phyloP scores from a whole-genome alignment of 2,113 vertebrate genomes.

The Parotia lawesii region DNA sequence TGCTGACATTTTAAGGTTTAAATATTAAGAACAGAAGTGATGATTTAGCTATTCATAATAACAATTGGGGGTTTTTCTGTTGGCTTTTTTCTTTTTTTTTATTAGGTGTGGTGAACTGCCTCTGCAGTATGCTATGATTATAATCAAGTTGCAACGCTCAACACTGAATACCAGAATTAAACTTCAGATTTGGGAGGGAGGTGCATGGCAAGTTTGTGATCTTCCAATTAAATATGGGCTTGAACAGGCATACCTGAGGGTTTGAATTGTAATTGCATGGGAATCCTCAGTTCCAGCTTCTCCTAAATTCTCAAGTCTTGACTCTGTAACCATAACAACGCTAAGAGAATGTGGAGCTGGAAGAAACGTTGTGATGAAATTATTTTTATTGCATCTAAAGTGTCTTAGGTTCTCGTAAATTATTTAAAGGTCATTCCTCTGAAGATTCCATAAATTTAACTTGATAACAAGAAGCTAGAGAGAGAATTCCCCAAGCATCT shows the following conservation, averaged over 20 bases:
- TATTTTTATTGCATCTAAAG: conserved; percentile 31
- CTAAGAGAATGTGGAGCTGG: neutral
- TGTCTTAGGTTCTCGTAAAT: conserved; percentile 22
- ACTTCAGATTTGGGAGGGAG: neutral
- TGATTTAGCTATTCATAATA: neutral
- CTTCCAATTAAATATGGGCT: neutral
- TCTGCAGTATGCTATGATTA: neutral
- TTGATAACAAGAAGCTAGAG: conserved; percentile 3
- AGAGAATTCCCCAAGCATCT: neutral
- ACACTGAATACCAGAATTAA: neutral
- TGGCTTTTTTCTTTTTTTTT: neutral
- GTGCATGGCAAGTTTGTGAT: neutral
- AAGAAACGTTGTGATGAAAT: conserved; percentile 5
- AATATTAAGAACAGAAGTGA: neutral
- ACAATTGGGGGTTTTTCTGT: neutral
- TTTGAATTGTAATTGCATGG: neutral
- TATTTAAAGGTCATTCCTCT: conserved; percentile 35
- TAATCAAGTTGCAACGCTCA: neutral
- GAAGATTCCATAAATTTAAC: conserved; percentile 25
- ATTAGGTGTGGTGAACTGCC: neutral
- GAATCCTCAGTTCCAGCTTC: conserved; percentile 3
- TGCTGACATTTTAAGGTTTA: neutral
- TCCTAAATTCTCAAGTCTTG: neutral
- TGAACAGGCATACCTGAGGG: neutral
- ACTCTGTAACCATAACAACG: conserved; percentile 40